A percentile compares a stretch with the other conserved stretches of the same genome.
phyloP scores from a whole-genome alignment of 2,797 vertebrate species.

The Ctenochaetus hawaiiensis region DNA sequence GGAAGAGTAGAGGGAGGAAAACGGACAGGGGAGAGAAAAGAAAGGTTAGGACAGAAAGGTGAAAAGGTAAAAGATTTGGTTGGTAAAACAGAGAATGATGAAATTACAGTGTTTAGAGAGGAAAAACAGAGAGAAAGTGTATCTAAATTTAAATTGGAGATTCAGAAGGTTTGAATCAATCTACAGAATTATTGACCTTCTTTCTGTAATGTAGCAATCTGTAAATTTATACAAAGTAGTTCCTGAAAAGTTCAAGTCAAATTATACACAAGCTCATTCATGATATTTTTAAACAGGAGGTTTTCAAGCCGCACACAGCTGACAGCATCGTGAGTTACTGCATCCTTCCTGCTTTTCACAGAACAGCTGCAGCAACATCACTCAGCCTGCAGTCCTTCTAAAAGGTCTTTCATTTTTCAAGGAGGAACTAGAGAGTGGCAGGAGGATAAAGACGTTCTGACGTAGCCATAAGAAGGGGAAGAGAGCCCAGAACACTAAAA shows the following conservation, averaged over 20 bases:
- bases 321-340: constrained; percentile 4
- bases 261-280: background rate
- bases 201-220: no score
- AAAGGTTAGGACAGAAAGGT: background rate
- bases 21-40: background rate
- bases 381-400: constrained; percentile 1
- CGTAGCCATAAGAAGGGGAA: background rate
- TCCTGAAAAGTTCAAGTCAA: background rate
- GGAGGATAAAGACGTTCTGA: background rate
- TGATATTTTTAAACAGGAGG: background rate
- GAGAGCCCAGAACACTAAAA: constrained; percentile 4
- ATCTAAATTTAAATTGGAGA: background rate
- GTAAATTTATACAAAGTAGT: no score
- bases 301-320: background rate
- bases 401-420: constrained; percentile 7
- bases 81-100: background rate
- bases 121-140: background rate
- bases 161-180: background rate
- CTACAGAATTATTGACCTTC: no score
- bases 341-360: constrained; percentile 11
- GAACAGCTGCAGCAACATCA: constrained; percentile 26
- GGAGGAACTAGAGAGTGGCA: constrained; percentile 5
- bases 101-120: background rate
- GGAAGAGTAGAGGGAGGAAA: background rate
- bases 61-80: background rate